Base-by-base conservation (phyloP, 1,140 invertebrate species). In the Bursaphelenchus mucronatus region DNA sequence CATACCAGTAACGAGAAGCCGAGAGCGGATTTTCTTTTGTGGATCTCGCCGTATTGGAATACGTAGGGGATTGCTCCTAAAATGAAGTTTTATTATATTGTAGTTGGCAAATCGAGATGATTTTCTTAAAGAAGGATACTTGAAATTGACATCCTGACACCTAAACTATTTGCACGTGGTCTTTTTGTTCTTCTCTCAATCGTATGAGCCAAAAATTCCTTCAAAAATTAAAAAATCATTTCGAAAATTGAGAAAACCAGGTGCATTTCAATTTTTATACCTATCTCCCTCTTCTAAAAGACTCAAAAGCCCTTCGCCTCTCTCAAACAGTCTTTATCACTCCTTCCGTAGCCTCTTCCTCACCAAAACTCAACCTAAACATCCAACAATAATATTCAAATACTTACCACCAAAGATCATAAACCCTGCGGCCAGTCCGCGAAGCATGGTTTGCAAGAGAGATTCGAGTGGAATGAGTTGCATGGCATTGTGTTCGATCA, bases 1-100 rank as follows among this genome's bases (percentile, higher is more conserved):
- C 95, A 98, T 46, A 98, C 95, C 81, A 93, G 92, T 5, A 94
- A 84, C 0, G 94, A 97, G 84, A 98, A 98, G 5, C 95, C 95
- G 49, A 84, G 91, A 17, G 91, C 88, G 84, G 95, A 91, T 81
- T 91, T 88, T 30, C 89, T 90, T 73, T 86, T 86, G 79, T 88
- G 89, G 57, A 98, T 97, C 84, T 96, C 90, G 69, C 87, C 85
- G 78, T 97, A 97, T 81, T 80, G 78, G 61, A 81, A 81, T 17
- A 81, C 76, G 51, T 80, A 80, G 5, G 78, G 78, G 59, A 80
- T 81, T 13, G 77, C 67, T 53, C 73, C 73, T 53, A 64, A 64
- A n/a, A 74, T 55, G 52, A 52, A 44, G 59, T 58, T 10, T 30
- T 8, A n/a, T n/a, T 49, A 2, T 17, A 47, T 8, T 43, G 13